A percentile compares a stretch with the other conserved stretches of the same genome.
Evolutionary conservation across 37 sponge, comb jelly and placozoan species (phyloP).

Genomic region (Lycopodina hypogea): DNA sequence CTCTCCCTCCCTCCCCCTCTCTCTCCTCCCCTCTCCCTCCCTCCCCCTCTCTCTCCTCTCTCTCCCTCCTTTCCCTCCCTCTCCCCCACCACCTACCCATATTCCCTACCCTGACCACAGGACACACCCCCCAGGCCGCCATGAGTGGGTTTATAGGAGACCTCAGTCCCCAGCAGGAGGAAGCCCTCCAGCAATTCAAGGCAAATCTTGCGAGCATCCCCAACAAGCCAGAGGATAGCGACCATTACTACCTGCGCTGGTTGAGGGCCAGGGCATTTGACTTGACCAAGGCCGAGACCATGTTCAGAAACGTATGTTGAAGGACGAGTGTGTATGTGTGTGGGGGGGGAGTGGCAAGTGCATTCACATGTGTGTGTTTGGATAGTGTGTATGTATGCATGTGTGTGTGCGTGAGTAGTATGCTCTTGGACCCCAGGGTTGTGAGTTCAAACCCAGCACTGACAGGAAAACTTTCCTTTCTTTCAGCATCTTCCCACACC

Average conservation of each 20-base stretch:
- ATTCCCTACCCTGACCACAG: too few relatives aligned
- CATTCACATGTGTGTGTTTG: not conserved
- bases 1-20: too few relatives aligned
- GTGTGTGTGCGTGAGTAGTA: too few relatives aligned
- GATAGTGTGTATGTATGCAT: not conserved
- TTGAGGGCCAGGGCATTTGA: slow-evolving; percentile 65
- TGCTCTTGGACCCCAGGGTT: too few relatives aligned
- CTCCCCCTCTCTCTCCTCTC: too few relatives aligned
- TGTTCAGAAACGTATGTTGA: slow-evolving; percentile 64
- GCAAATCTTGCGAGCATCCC: slow-evolving; percentile 46
- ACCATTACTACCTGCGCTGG: slow-evolving; percentile 63
- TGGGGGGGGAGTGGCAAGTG: not conserved
- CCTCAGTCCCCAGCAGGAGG: slow-evolving; percentile 56
- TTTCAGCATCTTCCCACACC: too few relatives aligned
- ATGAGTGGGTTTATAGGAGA: slow-evolving; percentile 82
- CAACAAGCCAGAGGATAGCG: slow-evolving; percentile 48
- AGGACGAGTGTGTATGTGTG: not conserved
- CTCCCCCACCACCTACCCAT: too few relatives aligned
- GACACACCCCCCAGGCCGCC: not conserved
- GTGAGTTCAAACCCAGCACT: too few relatives aligned
- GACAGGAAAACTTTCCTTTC: too few relatives aligned
- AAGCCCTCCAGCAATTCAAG: slow-evolving; percentile 49
- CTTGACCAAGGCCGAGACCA: slow-evolving; percentile 51
- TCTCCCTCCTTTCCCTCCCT: too few relatives aligned
- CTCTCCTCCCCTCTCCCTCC: too few relatives aligned